These are phyloP conservation scores for Andrena cerasifolii DNA, from an alignment of 1,140 invertebrate genomes.

Conservation along the genomic window DNA sequence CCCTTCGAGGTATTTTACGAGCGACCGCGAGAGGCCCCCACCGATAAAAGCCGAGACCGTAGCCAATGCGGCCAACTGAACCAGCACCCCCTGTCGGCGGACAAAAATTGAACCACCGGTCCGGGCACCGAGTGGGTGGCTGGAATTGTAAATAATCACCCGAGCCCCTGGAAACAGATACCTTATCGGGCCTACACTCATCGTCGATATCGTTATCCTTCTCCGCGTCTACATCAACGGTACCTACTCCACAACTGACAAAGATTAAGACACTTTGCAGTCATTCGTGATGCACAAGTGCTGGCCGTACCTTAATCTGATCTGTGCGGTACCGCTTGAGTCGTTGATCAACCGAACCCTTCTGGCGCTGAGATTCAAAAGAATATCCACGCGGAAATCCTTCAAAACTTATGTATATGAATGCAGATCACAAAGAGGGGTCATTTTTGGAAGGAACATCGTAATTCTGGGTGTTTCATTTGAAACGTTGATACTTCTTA, in stretches of 20 bases:
- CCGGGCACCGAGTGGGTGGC: constrained; percentile 71
- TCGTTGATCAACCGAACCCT: too few relatives aligned
- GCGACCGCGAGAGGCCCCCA: constrained; percentile 58
- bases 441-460: too few relatives aligned
- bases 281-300: neutral
- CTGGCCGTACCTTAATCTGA: neutral
- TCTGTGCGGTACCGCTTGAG: too few relatives aligned
- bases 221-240: constrained; percentile 25
- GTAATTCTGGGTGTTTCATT: too few relatives aligned
- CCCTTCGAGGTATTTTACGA: constrained; percentile 77
- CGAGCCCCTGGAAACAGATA: constrained; percentile 68
- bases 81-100: constrained; percentile 52
- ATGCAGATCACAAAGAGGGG: too few relatives aligned
- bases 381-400: too few relatives aligned
- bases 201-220: constrained; percentile 28
- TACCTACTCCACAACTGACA: constrained; percentile 20
- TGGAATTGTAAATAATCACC: constrained; percentile 74
- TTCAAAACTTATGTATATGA: too few relatives aligned
- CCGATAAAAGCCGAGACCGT: constrained; percentile 60
- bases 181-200: constrained; percentile 64
- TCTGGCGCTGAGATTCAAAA: too few relatives aligned
- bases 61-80: constrained; percentile 14
- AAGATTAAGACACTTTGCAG: neutral
- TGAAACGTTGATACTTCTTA: too few relatives aligned
- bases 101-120: constrained; percentile 72